Evolutionary conservation across 2,797 vertebrate species (phyloP), one percentile per base, ranked within the genome.

Genomic region (Arremon brunneinucha): DNA sequence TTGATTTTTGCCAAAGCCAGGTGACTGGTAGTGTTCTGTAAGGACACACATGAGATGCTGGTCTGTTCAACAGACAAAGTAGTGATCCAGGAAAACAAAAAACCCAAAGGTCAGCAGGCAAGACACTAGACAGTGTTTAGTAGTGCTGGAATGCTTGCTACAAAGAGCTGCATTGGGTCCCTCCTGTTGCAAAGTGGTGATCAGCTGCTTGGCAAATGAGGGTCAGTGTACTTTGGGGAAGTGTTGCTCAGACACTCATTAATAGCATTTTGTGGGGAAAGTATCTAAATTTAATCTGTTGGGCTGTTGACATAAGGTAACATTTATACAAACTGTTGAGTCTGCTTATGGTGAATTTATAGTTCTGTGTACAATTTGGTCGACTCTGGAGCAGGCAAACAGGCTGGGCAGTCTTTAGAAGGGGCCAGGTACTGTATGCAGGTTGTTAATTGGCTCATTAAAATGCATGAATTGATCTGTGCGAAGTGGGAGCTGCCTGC

Each of bases 401-500:
- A 63, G 37, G 18, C 26, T 55, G 49, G 26, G 11, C 30, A 52
- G 4, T 67, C 71, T 70, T 50, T 49, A 72, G 47, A 76, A 87
- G 11, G 39, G 65, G 12, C 7, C 18, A 49, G 14, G 49, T 90
- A 86, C 89, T 90, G 53, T 69, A 19, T 70, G 15, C 34, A 62
- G 18, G 27, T 69, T 83, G 35, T 71, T 90, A 86, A 71, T 62
- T 74, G 27, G 35, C 62, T 95, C 22, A 57, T 86, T 81, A 86
- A 86, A 80, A 83, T 2, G 3, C 53, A 34, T 67, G 1, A 88
- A 67, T 83, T 72, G 56, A 44, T 90, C 28, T 88, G 28, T 83
- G 41, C 41, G 30, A 86, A 68, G 53, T 44, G n/a, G 32, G 46
- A 91, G 10, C 65, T 93, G 85, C 37, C 46, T 78, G 34, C 0